Evolutionary conservation across 2,888 invertebrate genomes (phyloP).

Genomic region (Spatulosminthurus flaviceps): DNA sequence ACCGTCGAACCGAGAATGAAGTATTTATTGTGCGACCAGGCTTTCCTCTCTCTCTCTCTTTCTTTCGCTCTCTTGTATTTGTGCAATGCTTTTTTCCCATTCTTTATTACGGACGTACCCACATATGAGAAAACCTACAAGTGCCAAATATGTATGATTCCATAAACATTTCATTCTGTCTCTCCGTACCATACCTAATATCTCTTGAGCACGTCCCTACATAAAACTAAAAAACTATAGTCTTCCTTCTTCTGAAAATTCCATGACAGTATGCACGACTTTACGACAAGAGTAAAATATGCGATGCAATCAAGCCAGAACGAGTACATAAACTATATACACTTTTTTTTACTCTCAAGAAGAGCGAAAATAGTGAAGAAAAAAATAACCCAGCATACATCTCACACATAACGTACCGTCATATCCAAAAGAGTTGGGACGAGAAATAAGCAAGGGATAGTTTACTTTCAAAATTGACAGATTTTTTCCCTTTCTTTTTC

Average conservation of each 20-base stretch:
- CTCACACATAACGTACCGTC: neutral
- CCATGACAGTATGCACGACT: neutral
- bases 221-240: slow-evolving; percentile 5
- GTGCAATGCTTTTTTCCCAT: neutral
- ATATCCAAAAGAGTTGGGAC: neutral
- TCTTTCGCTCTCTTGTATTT: neutral
- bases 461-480: slow-evolving; percentile 29
- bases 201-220: neutral
- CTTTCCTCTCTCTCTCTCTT: slow-evolving; percentile 5
- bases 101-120: slow-evolving; percentile 1
- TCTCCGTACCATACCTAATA: neutral
- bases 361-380: no score
- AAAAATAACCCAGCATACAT: no score
- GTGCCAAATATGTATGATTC: slow-evolving; percentile 18
- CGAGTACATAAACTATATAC: slow-evolving; percentile 14
- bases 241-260: neutral
- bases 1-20: slow-evolving; percentile 44
- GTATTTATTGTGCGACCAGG: slow-evolving; percentile 42
- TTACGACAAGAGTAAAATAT: neutral
- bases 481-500: slow-evolving; percentile 20
- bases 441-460: neutral
- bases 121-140: slow-evolving; percentile 14
- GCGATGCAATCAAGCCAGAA: slow-evolving; percentile 1
- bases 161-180: slow-evolving; percentile 13
- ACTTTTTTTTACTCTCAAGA: no score